Conservation (phyloP, 2,113 vertebrate genomes). For the Nothocercus julius region DNA sequence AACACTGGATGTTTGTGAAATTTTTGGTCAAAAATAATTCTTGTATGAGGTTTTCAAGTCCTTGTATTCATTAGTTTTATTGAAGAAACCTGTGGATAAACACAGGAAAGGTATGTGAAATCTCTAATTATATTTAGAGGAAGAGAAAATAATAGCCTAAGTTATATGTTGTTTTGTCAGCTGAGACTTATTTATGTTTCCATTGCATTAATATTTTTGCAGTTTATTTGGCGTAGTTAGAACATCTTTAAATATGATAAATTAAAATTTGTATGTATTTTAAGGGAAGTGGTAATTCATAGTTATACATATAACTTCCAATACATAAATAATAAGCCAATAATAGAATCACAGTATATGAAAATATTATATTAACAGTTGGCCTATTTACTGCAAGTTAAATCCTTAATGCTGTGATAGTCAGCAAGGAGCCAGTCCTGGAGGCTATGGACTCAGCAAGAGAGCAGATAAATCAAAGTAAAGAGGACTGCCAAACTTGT, state of each 20-base stretch:
- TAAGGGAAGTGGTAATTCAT: not conserved
- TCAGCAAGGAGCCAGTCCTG: slow-evolving; percentile 6
- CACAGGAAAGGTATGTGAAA: not conserved
- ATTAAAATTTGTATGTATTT: not conserved
- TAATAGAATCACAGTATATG: not conserved
- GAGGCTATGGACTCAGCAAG: slow-evolving; percentile 2
- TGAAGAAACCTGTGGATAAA: not conserved
- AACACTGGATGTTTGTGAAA: not conserved
- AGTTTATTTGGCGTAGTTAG: not conserved
- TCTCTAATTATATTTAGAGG: not conserved
- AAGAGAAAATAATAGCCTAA: slow-evolving; percentile 1
- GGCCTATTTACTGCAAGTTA: not conserved
- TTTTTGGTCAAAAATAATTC: not conserved
- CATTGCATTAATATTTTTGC: not conserved
- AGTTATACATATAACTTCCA: not conserved
- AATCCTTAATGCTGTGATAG: slow-evolving; percentile 27
- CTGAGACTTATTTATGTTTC: slow-evolving; percentile 3
- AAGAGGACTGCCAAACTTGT: slow-evolving; percentile 38
- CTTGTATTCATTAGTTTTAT: not conserved
- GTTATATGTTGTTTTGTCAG: slow-evolving; percentile 7
- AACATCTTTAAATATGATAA: not conserved
- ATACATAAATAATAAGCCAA: not conserved
- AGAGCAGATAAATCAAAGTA: slow-evolving; percentile 54
- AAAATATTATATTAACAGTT: not conserved
- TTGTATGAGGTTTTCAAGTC: not conserved